These are phyloP conservation scores for Rhyacophila brunnea DNA, from an alignment of 1,140 invertebrate genomes.

Conservation along the genomic window DNA sequence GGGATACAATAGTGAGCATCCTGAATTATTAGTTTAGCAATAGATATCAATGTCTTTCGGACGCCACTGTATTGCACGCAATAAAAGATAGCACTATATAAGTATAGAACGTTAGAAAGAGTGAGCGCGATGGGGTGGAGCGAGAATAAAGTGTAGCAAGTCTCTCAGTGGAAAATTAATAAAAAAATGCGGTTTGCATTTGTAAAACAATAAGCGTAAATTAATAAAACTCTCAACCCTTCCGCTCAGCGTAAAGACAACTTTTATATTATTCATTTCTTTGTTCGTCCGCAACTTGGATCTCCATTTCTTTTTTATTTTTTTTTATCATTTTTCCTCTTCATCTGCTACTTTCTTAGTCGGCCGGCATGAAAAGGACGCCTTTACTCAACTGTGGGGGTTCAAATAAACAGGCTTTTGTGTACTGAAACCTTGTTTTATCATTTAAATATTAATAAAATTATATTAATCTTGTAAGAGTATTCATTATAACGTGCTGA, in stretches of 20 bases:
- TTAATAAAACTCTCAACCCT: constrained; percentile 26
- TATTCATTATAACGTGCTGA: too few species aligned
- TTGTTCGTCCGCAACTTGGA: constrained; percentile 1
- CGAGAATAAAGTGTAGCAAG: too few species aligned
- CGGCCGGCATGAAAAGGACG: too few species aligned
- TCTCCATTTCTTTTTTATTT: not conserved
- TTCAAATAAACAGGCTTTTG: too few species aligned
- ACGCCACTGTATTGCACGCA: not conserved
- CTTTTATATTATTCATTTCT: constrained; percentile 21
- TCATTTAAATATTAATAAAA: too few species aligned
- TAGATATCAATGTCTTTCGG: too few species aligned
- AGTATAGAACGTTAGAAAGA: not conserved
- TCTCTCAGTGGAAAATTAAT: constrained; percentile 10
- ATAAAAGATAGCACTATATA: not conserved
- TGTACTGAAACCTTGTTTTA: too few species aligned
- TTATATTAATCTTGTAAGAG: too few species aligned
- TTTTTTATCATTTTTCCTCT: constrained; percentile 4
- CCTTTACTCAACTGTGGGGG: too few species aligned
- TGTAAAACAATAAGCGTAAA: constrained; percentile 24
- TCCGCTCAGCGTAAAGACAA: constrained; percentile 12
- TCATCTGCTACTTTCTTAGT: not conserved
- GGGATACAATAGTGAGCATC: too few species aligned
- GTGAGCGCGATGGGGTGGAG: not conserved
- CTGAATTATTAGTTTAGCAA: too few species aligned
- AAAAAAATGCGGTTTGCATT: constrained; percentile 22